These are phyloP conservation scores for Asobara japonica DNA, from an alignment of 1,140 invertebrate species.

Conservation along the genomic window DNA sequence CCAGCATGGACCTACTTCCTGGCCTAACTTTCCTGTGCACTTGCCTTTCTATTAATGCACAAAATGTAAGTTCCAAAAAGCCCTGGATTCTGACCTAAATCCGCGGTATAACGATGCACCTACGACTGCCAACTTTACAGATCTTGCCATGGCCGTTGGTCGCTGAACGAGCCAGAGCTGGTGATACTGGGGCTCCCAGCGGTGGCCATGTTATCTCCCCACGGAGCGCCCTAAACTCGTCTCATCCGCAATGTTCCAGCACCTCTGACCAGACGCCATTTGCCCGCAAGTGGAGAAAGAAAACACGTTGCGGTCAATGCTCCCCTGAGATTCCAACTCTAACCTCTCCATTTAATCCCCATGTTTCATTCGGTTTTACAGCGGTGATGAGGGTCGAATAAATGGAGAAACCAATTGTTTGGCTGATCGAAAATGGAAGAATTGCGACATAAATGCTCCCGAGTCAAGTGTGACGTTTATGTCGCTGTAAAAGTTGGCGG, in stretches of 20 bases:
- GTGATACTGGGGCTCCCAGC: background rate
- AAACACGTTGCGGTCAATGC: background rate
- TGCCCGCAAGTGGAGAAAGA: background rate
- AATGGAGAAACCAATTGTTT: background rate
- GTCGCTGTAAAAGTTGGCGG: background rate
- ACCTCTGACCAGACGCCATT: background rate
- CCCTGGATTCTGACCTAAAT: too few species aligned
- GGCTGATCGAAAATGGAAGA: background rate
- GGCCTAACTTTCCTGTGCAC: too few species aligned
- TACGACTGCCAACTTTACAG: too few species aligned
- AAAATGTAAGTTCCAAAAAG: too few species aligned
- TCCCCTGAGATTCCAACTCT: background rate
- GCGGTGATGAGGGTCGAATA: too few species aligned
- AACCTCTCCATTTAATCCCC: background rate
- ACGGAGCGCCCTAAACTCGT: background rate
- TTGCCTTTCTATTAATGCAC: too few species aligned
- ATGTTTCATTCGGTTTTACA: background rate
- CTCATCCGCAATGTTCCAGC: background rate
- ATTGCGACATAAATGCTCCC: background rate
- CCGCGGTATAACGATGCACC: too few species aligned
- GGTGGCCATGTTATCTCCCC: conserved; percentile 19
- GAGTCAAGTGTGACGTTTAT: background rate
- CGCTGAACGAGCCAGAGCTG: background rate
- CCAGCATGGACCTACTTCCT: too few species aligned
- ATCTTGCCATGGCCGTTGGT: too few species aligned